Conservation (phyloP, 2,797 vertebrate species). For the Pempheris klunzingeri region DNA sequence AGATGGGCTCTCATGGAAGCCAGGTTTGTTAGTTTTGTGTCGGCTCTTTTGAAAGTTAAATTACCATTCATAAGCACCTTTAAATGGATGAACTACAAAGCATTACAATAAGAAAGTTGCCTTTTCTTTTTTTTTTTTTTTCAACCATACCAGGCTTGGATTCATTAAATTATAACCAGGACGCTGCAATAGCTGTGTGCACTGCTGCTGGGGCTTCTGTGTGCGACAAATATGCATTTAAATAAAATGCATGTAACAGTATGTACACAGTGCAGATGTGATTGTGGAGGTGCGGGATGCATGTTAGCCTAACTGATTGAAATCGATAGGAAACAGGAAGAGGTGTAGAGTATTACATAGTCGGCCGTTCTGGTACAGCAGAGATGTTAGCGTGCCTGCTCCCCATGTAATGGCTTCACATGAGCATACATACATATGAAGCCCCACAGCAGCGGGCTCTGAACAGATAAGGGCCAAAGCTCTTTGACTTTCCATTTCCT, state of each 20-base stretch:
- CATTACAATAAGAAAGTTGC: neutral
- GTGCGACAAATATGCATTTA: conserved; percentile 41
- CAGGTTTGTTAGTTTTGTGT: conserved; percentile 38
- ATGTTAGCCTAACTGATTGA: conserved; percentile 62
- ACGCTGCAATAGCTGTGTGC: conserved; percentile 1
- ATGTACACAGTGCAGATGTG: conserved; percentile 37
- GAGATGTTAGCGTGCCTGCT: conserved; percentile 50
- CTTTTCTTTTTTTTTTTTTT: neutral
- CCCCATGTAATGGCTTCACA: conserved; percentile 71
- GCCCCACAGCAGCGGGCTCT: conserved; percentile 26
- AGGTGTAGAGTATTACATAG: conserved; percentile 47
- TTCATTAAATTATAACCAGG: conserved; percentile 37
- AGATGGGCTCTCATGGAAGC: neutral
- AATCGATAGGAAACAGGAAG: conserved; percentile 65
- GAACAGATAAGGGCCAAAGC: conserved; percentile 56
- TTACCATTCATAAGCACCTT: conserved; percentile 42
- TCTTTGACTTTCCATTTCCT: conserved; percentile 61
- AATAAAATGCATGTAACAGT: conserved; percentile 28
- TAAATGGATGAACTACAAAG: conserved; percentile 34
- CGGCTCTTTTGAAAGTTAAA: conserved; percentile 48
- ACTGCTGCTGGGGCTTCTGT: conserved; percentile 6
- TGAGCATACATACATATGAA: conserved; percentile 62
- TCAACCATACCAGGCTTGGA: conserved; percentile 16
- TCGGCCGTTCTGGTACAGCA: conserved; percentile 51
- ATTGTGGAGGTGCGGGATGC: conserved; percentile 48